Evolutionary conservation across 2,888 invertebrate genomes (phyloP), one percentile per base, ranked within the genome.

Genomic region (Acrobasis repandana): DNA sequence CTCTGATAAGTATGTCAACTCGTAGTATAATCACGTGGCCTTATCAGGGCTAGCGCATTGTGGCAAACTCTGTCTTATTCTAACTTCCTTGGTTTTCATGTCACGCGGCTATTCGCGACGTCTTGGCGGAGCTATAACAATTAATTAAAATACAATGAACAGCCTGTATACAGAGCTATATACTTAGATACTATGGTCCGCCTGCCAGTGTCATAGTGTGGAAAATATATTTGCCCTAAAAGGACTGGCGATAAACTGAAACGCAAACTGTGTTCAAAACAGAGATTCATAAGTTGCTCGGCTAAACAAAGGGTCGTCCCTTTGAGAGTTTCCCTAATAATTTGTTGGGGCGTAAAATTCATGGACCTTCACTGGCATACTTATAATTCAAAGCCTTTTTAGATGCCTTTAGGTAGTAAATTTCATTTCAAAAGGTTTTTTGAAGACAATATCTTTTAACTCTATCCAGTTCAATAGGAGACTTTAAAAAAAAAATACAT

Each of bases 61-160:
- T 9, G 1, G 20, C 4, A 20, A 20, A 18, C 54, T 54, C 54
- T 34, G 14, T 38, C 20, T 54, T 2, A 10, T 20, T 54, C 5
- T 20, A 38, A 14, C 14, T 20, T 14, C 38, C 34, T 1, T 66
- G 64, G 75, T 86, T 87, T 54, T 85, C 88, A 88, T 88, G 90
- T 76, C 72, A 69, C 65, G 68, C 66, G 68, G 83, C 80, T 80
- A 79, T 90, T 88, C 80, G 73, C 73, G 75, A 68, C 77, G 79
- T 80, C 82, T 82, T 80, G 81, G 77, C 79, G 79, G 67, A 65
- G 79, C 80, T 67, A 80, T 86, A 86, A 88, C 88, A 86, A 90
- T 90, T 90, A 90, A 90, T 90, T 89, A 88, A 83, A 86, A 83
- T 80, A 83, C 87, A 87, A 86, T 83, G 82, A 86, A 83, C 69